Percentiles rank a stretch among this genome's conserved stretches.
These are phyloP conservation scores for Cyclopterus lumpus DNA, from an alignment of 2,797 vertebrate genomes.

Conservation along the genomic window DNA sequence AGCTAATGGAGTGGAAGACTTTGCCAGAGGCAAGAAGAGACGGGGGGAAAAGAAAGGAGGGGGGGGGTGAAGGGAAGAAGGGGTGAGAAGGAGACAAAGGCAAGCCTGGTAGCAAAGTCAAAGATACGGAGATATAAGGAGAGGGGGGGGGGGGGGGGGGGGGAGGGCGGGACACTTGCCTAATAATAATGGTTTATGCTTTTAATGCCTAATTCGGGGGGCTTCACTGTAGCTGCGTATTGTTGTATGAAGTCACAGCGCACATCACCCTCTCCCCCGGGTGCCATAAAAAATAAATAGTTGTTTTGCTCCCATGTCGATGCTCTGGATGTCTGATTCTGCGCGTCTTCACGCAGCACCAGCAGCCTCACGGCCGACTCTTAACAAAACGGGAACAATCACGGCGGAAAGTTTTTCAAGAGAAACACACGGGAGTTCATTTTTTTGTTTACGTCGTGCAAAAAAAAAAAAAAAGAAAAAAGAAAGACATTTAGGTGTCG, in stretches of 20 bases:
- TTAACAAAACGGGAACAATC: neutral
- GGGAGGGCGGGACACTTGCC: no score
- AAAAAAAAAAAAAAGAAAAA: neutral
- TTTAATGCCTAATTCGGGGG: neutral
- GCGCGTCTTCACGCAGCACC: neutral
- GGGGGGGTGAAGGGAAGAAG: conserved; percentile 2
- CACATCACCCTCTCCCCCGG: no score
- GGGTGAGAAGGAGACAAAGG: conserved; percentile 24
- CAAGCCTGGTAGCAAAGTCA: conserved; percentile 29
- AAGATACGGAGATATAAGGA: conserved; percentile 20
- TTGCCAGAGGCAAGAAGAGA: conserved; percentile 38
- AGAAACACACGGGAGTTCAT: neutral
- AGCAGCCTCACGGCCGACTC: neutral
- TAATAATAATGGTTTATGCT: neutral
- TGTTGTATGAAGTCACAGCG: neutral
- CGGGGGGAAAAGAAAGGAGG: conserved; percentile 6
- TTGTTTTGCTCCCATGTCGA: neutral
- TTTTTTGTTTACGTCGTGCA: neutral
- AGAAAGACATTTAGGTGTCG: neutral
- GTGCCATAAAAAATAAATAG: neutral
- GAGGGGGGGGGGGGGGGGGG: no score
- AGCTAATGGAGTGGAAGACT: conserved; percentile 19
- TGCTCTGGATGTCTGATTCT: neutral
- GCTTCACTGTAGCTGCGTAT: neutral
- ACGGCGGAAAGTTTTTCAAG: neutral